A percentile compares a stretch with the other conserved stretches of the same genome.
phyloP scores from a whole-genome alignment of 2,113 vertebrate genomes.

The Phyllostomus hastatus region DNA sequence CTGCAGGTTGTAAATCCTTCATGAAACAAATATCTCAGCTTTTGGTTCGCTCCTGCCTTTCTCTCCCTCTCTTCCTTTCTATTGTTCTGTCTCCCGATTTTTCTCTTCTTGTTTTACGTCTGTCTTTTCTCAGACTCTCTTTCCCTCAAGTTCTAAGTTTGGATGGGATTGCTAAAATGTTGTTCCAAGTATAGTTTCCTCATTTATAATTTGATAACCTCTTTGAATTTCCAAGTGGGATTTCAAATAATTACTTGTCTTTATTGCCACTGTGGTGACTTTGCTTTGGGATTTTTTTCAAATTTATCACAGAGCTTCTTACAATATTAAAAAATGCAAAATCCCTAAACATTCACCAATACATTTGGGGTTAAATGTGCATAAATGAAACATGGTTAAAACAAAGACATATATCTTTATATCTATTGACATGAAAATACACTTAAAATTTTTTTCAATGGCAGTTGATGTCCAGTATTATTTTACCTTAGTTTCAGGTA shows the following conservation, averaged over 20 bases:
- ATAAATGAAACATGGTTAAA: constrained; percentile 21
- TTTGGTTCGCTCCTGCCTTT: constrained; percentile 6
- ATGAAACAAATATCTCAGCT: constrained; percentile 49
- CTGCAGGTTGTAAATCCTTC: constrained; percentile 66
- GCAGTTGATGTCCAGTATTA: neutral
- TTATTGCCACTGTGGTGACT: neutral
- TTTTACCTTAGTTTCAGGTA: neutral
- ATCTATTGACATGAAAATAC: neutral
- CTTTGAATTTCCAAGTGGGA: neutral
- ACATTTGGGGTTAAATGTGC: neutral
- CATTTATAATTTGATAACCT: constrained; percentile 21
- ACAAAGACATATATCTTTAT: neutral
- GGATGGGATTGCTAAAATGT: neutral
- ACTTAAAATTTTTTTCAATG: neutral
- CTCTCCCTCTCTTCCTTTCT: neutral
- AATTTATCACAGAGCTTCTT: neutral
- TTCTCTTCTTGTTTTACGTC: neutral
- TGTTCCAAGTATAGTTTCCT: neutral
- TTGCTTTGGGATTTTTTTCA: neutral
- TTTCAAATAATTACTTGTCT: neutral
- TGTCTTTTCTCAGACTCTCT: constrained; percentile 45
- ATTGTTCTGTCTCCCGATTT: neutral
- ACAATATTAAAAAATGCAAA: neutral
- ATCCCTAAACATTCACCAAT: neutral
- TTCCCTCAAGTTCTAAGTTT: neutral